Conservation (phyloP, 35 echinoderm and acorn worm species). For the Heliocidaris tuberculata region DNA sequence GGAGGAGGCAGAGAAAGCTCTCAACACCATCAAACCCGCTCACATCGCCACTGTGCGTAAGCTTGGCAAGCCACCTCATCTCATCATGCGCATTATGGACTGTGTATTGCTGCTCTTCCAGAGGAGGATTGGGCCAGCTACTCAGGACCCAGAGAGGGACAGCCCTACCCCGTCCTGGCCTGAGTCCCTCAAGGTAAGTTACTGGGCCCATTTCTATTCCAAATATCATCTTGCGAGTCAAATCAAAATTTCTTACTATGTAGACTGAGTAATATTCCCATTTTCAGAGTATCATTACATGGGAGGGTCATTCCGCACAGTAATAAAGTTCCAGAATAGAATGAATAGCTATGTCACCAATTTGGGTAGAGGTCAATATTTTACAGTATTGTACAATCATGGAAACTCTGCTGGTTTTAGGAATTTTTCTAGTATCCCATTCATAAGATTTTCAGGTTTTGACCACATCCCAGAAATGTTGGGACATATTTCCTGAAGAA, state of each 20-base stretch:
- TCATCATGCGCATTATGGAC: slow-evolving; percentile 99
- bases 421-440: not conserved
- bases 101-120: slow-evolving; percentile 84
- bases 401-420: not conserved
- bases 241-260: no score
- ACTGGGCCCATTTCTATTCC: not conserved
- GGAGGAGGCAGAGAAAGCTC: slow-evolving; percentile 86
- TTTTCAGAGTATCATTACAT: not conserved
- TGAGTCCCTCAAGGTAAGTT: slow-evolving; percentile 76
- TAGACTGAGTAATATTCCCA: no score
- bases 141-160: slow-evolving; percentile 63
- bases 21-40: slow-evolving; percentile 96
- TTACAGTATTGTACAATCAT: not conserved
- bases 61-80: slow-evolving; percentile 94
- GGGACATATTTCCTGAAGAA: not conserved
- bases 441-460: not conserved
- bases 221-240: not conserved
- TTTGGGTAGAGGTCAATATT: not conserved
- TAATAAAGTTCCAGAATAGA: not conserved
- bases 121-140: slow-evolving; percentile 47
- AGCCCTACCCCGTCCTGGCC: slow-evolving; percentile 79
- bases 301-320: no score
- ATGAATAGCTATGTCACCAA: not conserved
- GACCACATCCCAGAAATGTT: not conserved
- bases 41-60: slow-evolving; percentile 89